Base-by-base conservation (phyloP, 2,888 invertebrate species). In the Andrena fulva region DNA sequence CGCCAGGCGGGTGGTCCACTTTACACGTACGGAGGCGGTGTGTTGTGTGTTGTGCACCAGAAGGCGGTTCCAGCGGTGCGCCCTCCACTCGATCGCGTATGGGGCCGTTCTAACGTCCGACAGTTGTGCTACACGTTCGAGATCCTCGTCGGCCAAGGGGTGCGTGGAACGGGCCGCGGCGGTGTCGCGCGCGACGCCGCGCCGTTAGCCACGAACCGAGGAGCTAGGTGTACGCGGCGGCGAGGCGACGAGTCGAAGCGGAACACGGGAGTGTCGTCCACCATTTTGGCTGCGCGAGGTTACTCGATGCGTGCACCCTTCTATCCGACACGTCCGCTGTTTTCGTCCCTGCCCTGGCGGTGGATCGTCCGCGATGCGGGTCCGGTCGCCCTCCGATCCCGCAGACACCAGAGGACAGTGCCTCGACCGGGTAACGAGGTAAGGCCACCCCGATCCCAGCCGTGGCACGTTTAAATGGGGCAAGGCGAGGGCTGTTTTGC, bases 251-350 rank as follows among this genome's bases (percentile, higher is more conserved):
- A 82, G 85, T 85, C 78, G 77, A 79, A 80, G 74, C 77, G 80
- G 85, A 80, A 85, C 85, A 85, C 87, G 91, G 92, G 91, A 91
- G 91, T 91, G 92, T 88, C 92, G 92, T 90, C 93, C 93, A 92
- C 93, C 93, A 93, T 93, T 92, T 93, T 93, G 92, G 88, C 89
- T 92, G 91, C 91, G 89, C 90, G 90, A 92, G 92, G 92, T 92
- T 92, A 92, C 91, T 92, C 89, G 77, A 80, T 82, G 77, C 68
- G 78, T 85, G 85, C 82, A 85, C 70, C 73, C 54, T 76, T 76
- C 69, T 63, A 72, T 27, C 60, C 24, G 60, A 16, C 66, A 62
- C 72, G 72, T 71, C 64, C 27, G 35, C 24, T 59, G 70, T 74
- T 70, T 33, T 71, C 71, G 69, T 74, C 67, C n/a, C 29, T 35